Conservation (phyloP, 2,797 vertebrate species). For the Pipistrellus nathusii region DNA sequence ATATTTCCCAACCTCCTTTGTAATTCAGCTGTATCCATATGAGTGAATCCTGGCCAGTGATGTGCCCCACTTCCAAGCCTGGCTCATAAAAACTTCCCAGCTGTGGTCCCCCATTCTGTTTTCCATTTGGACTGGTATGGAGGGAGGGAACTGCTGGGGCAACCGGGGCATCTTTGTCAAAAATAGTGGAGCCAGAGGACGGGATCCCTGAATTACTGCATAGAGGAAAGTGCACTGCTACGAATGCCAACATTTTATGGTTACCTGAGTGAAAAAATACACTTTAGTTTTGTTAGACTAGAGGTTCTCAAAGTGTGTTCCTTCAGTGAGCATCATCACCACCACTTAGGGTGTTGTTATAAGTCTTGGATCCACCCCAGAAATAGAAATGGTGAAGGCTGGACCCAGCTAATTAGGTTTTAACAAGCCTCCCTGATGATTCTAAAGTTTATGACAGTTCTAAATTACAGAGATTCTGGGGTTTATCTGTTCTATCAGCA, state of each 20-base stretch:
- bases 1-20: neutral
- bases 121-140: neutral
- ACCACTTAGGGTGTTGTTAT: neutral
- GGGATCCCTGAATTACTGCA: neutral
- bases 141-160: neutral
- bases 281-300: neutral
- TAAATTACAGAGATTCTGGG: neutral
- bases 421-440: neutral
- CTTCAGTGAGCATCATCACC: neutral
- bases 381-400: neutral
- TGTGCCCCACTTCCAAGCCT: neutral
- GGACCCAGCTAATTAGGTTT: neutral
- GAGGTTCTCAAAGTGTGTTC: neutral
- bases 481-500: neutral
- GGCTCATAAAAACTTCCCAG: neutral
- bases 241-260: neutral
- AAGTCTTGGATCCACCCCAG: neutral
- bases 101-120: neutral
- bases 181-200: neutral
- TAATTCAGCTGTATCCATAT: neutral
- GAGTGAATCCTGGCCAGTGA: neutral
- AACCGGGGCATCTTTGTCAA: neutral
- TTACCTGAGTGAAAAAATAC: neutral
- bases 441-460: neutral
- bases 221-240: neutral